phyloP scores from a whole-genome alignment of 2,113 vertebrate species.

The Bothrops jararaca region DNA sequence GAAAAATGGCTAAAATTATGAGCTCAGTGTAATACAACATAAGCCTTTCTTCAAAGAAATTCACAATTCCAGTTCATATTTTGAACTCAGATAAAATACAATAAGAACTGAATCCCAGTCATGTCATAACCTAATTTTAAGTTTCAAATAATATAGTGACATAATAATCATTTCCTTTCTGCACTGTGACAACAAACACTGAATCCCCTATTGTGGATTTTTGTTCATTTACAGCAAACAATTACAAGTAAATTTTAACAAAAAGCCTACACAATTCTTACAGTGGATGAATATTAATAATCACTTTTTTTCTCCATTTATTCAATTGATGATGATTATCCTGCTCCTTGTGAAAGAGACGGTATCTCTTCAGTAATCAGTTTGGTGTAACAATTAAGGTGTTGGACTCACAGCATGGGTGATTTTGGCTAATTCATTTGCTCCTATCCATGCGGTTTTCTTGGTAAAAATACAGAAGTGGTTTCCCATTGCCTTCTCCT shows the following conservation, averaged over 20 bases:
- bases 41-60: conserved; percentile 4
- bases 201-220: neutral
- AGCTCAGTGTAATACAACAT: neutral
- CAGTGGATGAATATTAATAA: neutral
- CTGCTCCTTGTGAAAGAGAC: neutral
- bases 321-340: neutral
- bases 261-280: neutral
- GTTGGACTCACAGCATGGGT: neutral
- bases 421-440: neutral
- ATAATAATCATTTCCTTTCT: conserved; percentile 8
- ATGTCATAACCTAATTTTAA: conserved; percentile 11
- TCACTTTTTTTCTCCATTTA: neutral
- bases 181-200: neutral
- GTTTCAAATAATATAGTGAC: neutral
- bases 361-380: neutral
- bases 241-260: neutral
- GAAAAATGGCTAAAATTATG: neutral
- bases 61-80: conserved; percentile 10
- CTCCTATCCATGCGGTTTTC: neutral
- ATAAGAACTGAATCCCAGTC: neutral
- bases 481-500: neutral
- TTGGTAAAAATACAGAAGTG: neutral
- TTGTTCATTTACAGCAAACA: neutral
- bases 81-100: neutral
- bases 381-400: neutral